These are phyloP conservation scores for Drosophila sulfurigaster DNA, from an alignment of 1,140 invertebrate genomes.

Conservation along the genomic window DNA sequence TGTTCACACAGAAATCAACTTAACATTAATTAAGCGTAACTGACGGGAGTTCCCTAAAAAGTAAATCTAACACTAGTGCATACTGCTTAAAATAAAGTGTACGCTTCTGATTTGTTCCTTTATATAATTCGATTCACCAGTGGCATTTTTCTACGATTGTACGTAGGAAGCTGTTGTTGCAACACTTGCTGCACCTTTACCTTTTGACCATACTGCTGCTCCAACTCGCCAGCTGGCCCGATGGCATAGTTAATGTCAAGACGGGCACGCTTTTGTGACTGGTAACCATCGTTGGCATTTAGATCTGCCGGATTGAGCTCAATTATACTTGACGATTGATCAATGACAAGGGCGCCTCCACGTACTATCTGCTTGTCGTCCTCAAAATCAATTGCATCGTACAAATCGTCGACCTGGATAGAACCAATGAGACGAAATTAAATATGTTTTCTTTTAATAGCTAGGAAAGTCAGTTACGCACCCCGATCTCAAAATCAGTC, in stretches of 20 bases:
- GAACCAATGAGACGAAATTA: not conserved
- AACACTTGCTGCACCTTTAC: slow-evolving; percentile 70
- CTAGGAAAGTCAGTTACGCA: slow-evolving; percentile 32
- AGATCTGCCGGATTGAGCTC: slow-evolving; percentile 79
- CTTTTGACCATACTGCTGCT: slow-evolving; percentile 75
- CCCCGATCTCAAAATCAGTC: slow-evolving; percentile 79
- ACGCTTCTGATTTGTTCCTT: not conserved
- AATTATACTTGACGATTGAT: slow-evolving; percentile 60
- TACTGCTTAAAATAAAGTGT: slow-evolving; percentile 12
- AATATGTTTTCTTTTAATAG: not conserved
- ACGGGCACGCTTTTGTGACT: slow-evolving; percentile 70
- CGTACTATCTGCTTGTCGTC: slow-evolving; percentile 85
- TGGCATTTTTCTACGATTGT: slow-evolving; percentile 87
- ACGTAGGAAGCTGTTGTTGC: slow-evolving; percentile 61
- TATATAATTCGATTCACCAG: slow-evolving; percentile 87
- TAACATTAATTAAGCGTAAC: slow-evolving; percentile 64
- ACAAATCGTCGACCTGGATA: slow-evolving; percentile 83
- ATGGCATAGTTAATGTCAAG: slow-evolving; percentile 83
- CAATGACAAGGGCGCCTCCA: slow-evolving; percentile 73
- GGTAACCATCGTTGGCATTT: slow-evolving; percentile 74
- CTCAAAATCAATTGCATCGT: slow-evolving; percentile 86
- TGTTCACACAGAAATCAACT: slow-evolving; percentile 54
- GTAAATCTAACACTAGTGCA: slow-evolving; percentile 57
- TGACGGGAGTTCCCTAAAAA: slow-evolving; percentile 38
- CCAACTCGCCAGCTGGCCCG: slow-evolving; percentile 76